Conservation (phyloP, 2,797 vertebrate genomes). For the Epinephelus awoara region DNA sequence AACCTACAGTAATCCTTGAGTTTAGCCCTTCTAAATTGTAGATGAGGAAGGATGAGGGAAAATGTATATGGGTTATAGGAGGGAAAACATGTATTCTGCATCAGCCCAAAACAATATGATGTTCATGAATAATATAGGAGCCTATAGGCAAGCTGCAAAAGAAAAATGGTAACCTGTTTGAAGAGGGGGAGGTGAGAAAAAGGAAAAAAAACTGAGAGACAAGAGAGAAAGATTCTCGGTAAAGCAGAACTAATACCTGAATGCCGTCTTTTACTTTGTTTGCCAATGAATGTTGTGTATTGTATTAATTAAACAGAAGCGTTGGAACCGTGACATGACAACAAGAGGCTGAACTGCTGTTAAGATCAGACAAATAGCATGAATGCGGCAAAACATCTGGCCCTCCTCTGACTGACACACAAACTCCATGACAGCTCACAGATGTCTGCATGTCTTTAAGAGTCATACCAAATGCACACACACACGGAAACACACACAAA, state of each 20-base stretch:
- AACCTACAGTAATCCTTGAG: conserved; percentile 51
- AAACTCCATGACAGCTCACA: conserved; percentile 54
- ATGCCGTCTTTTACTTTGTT: conserved; percentile 27
- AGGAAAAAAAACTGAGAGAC: not conserved
- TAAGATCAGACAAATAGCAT: conserved; percentile 32
- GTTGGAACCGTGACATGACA: conserved; percentile 4
- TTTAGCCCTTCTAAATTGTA: conserved; percentile 53
- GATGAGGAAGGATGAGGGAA: conserved; percentile 39
- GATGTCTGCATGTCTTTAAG: conserved; percentile 54
- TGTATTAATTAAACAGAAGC: conserved; percentile 44
- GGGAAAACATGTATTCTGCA: conserved; percentile 56
- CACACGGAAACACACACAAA: conserved; percentile 5
- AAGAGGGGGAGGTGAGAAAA: conserved; percentile 3
- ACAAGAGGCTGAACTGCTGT: not conserved
- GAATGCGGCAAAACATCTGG: conserved; percentile 52
- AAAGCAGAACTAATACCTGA: not conserved
- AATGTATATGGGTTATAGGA: conserved; percentile 37
- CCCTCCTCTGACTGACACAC: conserved; percentile 29
- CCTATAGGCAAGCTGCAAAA: conserved; percentile 59
- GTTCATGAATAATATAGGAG: conserved; percentile 74
- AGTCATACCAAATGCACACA: conserved; percentile 24
- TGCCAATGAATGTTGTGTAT: not conserved
- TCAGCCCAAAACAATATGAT: conserved; percentile 70
- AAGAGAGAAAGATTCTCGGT: not conserved
- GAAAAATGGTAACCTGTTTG: conserved; percentile 52